Evolutionary conservation across 2,797 vertebrate species (phyloP).

Genomic region (Pseudochaenichthys georgianus): DNA sequence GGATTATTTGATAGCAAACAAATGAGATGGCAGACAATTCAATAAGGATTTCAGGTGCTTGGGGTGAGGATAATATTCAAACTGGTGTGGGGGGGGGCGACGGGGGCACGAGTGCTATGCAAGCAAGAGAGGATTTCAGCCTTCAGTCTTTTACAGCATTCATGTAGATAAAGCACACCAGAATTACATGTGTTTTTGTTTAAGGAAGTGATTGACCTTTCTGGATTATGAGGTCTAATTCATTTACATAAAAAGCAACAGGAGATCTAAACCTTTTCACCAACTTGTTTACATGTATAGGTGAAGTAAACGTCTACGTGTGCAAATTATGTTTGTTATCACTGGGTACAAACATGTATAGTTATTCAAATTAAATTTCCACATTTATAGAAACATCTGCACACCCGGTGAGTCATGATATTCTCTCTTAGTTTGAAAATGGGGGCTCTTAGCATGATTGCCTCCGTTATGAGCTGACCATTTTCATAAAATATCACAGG

Average conservation of each 20-base stretch:
- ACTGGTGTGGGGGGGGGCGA: conserved; percentile 1
- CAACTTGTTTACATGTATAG: background rate
- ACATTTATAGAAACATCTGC: background rate
- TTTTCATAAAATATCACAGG: conserved; percentile 30
- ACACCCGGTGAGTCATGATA: background rate
- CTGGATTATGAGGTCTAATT: background rate
- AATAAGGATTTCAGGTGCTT: conserved; percentile 71
- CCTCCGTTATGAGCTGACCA: background rate
- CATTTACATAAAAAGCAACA: background rate
- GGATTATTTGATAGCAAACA: conserved; percentile 75
- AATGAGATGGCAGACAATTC: conserved; percentile 73
- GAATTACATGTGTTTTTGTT: conserved; percentile 12
- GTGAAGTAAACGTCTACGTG: background rate
- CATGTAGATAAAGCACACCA: background rate
- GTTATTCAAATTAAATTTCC: background rate
- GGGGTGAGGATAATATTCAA: conserved; percentile 59
- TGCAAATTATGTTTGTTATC: background rate
- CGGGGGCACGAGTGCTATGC: background rate
- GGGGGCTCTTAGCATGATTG: conserved; percentile 5
- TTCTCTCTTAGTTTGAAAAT: background rate
- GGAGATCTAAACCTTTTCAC: background rate
- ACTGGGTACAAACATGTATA: background rate
- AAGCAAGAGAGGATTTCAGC: conserved; percentile 14
- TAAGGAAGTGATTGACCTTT: conserved; percentile 2
- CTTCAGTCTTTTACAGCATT: conserved; percentile 2